Conservation (phyloP, 2,797 vertebrate genomes). For the Spizella passerina region DNA sequence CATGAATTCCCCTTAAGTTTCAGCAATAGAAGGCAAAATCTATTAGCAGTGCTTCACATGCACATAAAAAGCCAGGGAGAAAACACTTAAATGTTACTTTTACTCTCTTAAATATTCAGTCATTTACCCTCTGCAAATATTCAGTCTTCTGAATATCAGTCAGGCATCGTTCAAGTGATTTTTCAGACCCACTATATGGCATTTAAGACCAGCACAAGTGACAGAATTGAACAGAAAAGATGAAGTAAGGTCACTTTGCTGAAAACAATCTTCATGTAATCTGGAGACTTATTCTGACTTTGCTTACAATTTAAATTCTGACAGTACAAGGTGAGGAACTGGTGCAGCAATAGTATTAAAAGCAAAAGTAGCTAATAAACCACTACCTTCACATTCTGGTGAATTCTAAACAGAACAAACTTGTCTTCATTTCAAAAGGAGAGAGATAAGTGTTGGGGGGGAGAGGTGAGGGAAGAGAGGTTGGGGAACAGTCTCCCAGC, state of each 20-base stretch:
- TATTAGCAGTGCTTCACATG: background rate
- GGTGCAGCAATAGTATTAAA: background rate
- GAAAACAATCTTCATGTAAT: no score
- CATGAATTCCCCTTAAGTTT: background rate
- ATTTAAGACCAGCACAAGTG: background rate
- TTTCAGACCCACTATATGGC: background rate
- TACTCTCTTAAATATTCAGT: background rate
- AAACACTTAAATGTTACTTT: background rate
- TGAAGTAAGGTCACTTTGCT: background rate
- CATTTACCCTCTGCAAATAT: background rate
- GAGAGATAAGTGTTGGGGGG: rapidly evolving
- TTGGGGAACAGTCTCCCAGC: background rate
- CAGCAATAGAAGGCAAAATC: background rate
- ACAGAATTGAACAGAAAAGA: background rate
- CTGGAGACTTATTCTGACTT: background rate
- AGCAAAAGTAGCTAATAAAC: background rate
- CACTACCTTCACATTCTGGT: background rate
- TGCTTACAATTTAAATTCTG: background rate
- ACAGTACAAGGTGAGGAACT: background rate
- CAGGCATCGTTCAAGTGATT: background rate
- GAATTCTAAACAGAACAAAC: background rate
- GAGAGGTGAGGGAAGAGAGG: no score
- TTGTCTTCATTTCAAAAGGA: background rate
- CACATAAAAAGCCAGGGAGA: background rate
- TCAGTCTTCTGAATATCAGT: background rate